Conservation (phyloP, 1,140 invertebrate genomes). For the Chymomyza costata region DNA sequence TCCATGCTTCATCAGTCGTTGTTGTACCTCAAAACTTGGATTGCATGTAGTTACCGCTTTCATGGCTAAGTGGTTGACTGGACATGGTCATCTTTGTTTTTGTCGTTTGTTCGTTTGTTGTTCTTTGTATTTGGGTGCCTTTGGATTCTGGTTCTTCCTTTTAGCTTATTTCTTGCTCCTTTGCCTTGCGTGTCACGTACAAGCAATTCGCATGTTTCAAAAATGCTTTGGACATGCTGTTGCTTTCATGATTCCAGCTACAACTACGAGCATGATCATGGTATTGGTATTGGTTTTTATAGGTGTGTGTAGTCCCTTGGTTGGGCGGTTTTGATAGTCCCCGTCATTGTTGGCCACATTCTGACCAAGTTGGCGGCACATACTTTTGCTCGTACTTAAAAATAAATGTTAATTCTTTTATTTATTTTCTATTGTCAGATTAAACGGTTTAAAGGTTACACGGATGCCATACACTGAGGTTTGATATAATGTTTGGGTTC, state of each 20-base stretch:
- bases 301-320: constrained; percentile 22
- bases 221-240: constrained; percentile 68
- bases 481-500: too few relatives aligned
- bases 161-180: constrained; percentile 32
- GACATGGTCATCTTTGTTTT: constrained; percentile 65
- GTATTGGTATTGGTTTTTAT: constrained; percentile 21
- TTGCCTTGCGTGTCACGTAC: constrained; percentile 74
- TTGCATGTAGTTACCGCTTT: constrained; percentile 72
- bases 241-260: constrained; percentile 21
- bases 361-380: constrained; percentile 27
- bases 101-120: background rate
- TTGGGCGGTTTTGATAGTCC: constrained; percentile 49
- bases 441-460: constrained; percentile 71
- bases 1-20: constrained; percentile 58
- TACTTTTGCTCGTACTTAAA: constrained; percentile 64
- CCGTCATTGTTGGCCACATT: constrained; percentile 38
- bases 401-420: constrained; percentile 73
- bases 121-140: constrained; percentile 28
- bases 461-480: constrained; percentile 12
- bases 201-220: constrained; percentile 75
- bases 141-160: constrained; percentile 37
- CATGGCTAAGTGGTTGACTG: constrained; percentile 72
- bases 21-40: background rate
- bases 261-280: background rate
- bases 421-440: constrained; percentile 73